Evolutionary conservation across 2,888 invertebrate genomes (phyloP).

Genomic region (Cataglyphis altisquamis): DNA sequence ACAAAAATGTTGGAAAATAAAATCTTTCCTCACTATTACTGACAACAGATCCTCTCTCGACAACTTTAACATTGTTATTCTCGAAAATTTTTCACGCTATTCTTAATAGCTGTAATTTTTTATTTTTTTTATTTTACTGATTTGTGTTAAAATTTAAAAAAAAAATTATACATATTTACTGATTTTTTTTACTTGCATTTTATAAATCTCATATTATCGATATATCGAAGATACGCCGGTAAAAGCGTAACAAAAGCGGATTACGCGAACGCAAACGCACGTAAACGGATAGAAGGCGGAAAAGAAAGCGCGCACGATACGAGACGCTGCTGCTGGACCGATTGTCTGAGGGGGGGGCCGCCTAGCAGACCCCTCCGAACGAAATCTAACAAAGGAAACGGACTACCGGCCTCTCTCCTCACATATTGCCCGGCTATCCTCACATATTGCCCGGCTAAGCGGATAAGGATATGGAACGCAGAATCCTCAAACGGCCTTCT

Average conservation of each 20-base stretch:
- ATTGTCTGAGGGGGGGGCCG: neutral
- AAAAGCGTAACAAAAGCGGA: slow-evolving; percentile 35
- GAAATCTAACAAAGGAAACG: slow-evolving; percentile 55
- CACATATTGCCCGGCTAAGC: slow-evolving; percentile 54
- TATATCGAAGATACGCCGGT: neutral
- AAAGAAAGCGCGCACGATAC: slow-evolving; percentile 24
- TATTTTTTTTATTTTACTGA: neutral
- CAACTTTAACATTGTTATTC: neutral
- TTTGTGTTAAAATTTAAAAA: neutral
- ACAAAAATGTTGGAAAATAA: neutral
- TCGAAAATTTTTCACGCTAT: neutral
- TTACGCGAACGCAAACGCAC: slow-evolving; percentile 45
- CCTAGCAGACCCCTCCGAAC: neutral
- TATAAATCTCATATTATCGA: slow-evolving; percentile 39
- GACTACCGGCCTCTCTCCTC: slow-evolving; percentile 68
- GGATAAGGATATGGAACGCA: slow-evolving; percentile 59
- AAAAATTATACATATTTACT: no score
- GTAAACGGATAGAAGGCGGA: slow-evolving; percentile 22
- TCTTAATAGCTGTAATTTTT: neutral
- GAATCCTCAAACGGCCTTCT: slow-evolving; percentile 51
- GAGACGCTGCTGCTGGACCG: slow-evolving; percentile 30
- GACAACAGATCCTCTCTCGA: neutral
- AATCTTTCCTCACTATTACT: neutral
- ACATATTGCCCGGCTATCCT: slow-evolving; percentile 59
- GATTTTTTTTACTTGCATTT: neutral